Evolutionary conservation across 2,113 vertebrate species (phyloP), one percentile per base, ranked within the genome.

Genomic region (Lampris incognitus): DNA sequence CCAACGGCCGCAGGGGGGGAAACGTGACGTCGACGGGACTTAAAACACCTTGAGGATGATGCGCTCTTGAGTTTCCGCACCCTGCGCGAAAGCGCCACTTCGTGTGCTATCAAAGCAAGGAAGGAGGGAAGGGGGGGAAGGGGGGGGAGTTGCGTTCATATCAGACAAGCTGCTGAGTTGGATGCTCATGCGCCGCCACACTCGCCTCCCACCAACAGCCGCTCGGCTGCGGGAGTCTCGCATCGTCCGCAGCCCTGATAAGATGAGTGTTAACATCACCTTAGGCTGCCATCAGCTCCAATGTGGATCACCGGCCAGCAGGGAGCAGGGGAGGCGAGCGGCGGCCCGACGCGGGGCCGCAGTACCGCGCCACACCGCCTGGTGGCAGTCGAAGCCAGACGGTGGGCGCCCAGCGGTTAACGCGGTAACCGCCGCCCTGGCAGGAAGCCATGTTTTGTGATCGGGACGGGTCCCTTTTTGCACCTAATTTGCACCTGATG

Each of bases 401-500:
- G 0, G 1, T n/a, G 0, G 6, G 9, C 55, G 36, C 1, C 13
- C 8, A n/a, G 13, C 60, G 64, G 40, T 61, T 70, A 72, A 59
- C 38, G 74, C 78, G 8, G 67, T 52, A 60, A 70, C 70, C 63
- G 68, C 50, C 55, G 56, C 44, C 24, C 85, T 92, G 93, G 92
- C 93, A 88, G 64, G 40, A 72, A 80, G 90, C 91, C 91, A 91
- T 79, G 56, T 85, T 24, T 90, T 83, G 76, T 81, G 85, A 86
- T 61, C 84, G 66, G 71, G 72, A 85, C 78, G 83, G 83, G 85
- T 87, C 87, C 84, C 86, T 79, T 88, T 50, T 68, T 48, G 80
- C 24, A 24, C 24, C 89, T 93, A 92, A 94, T 94, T 93, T 88
- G 90, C 92, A 93, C 93, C 93, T 94, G 94, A 93, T 93, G 94